phyloP scores from a whole-genome alignment of 2,797 vertebrate genomes.

The Gymnothorax reevesii region DNA sequence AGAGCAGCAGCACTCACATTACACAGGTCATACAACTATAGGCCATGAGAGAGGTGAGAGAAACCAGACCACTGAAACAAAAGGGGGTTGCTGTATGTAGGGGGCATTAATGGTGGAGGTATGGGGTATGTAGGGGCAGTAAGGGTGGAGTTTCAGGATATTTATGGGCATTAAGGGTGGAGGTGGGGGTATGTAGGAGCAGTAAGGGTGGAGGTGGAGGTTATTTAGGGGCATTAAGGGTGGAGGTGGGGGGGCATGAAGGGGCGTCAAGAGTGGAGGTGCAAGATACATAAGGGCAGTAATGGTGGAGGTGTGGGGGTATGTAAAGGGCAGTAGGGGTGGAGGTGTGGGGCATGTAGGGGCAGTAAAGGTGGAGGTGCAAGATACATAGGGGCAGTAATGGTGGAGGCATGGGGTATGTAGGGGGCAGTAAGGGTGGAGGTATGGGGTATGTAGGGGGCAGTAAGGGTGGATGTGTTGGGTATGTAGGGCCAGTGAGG shows the following conservation, averaged over 20 bases:
- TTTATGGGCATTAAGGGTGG: not conserved
- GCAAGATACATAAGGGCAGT: not conserved
- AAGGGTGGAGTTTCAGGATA: too few species aligned
- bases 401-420: not conserved
- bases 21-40: not conserved
- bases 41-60: not conserved
- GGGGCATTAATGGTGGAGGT: too few species aligned
- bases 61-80: not conserved
- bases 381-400: too few species aligned
- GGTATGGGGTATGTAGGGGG: too few species aligned
- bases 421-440: not conserved
- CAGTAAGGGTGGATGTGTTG: too few species aligned
- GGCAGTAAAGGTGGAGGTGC: too few species aligned
- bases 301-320: too few species aligned
- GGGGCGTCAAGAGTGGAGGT: not conserved
- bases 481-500: not conserved
- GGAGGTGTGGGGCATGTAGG: not conserved
- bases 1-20: not conserved
- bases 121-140: too few species aligned
- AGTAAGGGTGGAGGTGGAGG: not conserved
- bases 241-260: too few species aligned
- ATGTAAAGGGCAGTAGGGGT: not conserved
- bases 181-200: not conserved
- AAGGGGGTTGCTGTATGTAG: too few species aligned
- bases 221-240: too few species aligned